Evolutionary conservation across 1,140 invertebrate species (phyloP), one percentile per base, ranked within the genome.

Genomic region (Philopotamus ludificatus): DNA sequence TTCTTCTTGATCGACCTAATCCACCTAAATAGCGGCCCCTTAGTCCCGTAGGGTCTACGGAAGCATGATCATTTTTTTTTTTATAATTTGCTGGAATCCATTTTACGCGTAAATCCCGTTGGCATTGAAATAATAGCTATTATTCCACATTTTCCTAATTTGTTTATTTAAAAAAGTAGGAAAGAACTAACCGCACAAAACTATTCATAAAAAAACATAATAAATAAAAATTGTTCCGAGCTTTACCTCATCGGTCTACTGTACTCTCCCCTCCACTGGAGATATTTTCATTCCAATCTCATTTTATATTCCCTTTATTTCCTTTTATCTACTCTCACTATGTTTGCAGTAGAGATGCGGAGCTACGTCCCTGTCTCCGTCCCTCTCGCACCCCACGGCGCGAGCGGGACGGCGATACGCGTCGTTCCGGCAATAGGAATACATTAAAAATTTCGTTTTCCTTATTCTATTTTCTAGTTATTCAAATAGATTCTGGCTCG

Each of bases 241-340:
- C 20, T 21, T 47, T 60, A 47, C 10, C 57, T 47, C 22, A 42
- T 60, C 15, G n/a, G 23, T 15, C 42, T 41, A 60, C 57, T 44
- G 57, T 60, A 60, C 57, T 18, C 23, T 41, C 42, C 57, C 42
- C 54, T 42, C 21, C 54, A 39, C 22, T 55, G 50, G 20, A 65
- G 64, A 66, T 70, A 70, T 67, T 70, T 70, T 70, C 68, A 70
- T 70, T 70, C 65, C 68, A 70, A 70, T 70, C 68, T 70, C 65
- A 70, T 70, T 70, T 70, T 70, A 67, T 70, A 70, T 70, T 70
- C 68, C 65, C 65, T 70, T 70, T 67, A 67, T 70, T 70, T 70
- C 68, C 68, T 70, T 70, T 70, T 70, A 70, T 70, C 65, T 70
- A 61, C 68, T 45, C 28, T 7, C 45, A 16, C 60, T 58, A 26